Conservation (phyloP, 2,888 invertebrate species). For the Sceliomorpha sp. region DNA sequence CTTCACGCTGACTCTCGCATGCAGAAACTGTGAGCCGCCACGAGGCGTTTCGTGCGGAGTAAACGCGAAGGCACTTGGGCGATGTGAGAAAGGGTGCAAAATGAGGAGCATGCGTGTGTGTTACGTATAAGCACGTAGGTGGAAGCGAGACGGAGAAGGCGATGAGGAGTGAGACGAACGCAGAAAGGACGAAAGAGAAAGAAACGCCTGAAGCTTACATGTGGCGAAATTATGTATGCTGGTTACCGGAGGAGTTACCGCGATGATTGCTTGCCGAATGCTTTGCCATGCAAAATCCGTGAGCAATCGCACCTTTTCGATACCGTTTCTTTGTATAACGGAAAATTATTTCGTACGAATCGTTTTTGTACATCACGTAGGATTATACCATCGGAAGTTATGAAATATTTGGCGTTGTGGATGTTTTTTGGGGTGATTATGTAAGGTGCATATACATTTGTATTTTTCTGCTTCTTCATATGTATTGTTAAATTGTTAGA, state of each 20-base stretch:
- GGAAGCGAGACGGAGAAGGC: slow-evolving; percentile 34
- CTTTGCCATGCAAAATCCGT: slow-evolving; percentile 11
- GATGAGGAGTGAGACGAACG: slow-evolving; percentile 17
- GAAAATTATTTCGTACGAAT: background rate
- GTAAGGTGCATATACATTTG: too few species aligned
- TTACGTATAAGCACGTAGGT: slow-evolving; percentile 25
- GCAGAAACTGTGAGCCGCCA: slow-evolving; percentile 66
- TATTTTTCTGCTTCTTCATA: too few species aligned
- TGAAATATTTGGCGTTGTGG: too few species aligned
- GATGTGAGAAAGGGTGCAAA: slow-evolving; percentile 52
- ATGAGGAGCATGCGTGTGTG: slow-evolving; percentile 39
- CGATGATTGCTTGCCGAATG: slow-evolving; percentile 32
- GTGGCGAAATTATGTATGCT: slow-evolving; percentile 47
- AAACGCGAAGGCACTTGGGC: slow-evolving; percentile 62
- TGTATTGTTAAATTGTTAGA: too few species aligned
- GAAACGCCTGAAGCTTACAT: slow-evolving; percentile 47
- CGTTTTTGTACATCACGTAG: too few species aligned
- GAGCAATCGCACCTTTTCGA: slow-evolving; percentile 31
- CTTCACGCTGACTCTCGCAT: slow-evolving; percentile 77
- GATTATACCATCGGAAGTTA: too few species aligned
- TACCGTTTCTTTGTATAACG: slow-evolving; percentile 30
- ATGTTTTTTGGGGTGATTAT: too few species aligned
- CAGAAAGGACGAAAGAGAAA: slow-evolving; percentile 18
- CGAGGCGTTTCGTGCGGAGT: slow-evolving; percentile 74
- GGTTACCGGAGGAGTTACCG: slow-evolving; percentile 15